Evolutionary conservation across 64 coral and sea anemone species (phyloP), one percentile per base, ranked within the genome.

Genomic region (Actinia tenebrosa): DNA sequence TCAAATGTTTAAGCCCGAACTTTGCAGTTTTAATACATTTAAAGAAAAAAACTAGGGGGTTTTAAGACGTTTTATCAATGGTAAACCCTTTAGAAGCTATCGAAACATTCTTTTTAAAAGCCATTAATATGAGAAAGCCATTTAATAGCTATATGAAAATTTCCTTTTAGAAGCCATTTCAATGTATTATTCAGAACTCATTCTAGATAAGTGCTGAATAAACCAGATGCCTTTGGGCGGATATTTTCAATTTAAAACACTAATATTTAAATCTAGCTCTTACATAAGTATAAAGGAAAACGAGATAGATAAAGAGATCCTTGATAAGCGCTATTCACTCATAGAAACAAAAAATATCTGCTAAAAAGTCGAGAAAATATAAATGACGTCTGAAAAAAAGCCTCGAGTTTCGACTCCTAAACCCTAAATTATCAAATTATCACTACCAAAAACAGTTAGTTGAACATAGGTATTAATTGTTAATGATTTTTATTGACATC

Each of bases 231-330:
- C 69, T 75, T 42, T 75, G 69, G 69, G 69, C 69, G 69, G 69
- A 75, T 37, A 75, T 75, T 75, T 75, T 75, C 69, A 75, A 75
- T 75, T 75, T 75, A 75, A 75, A 75, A 75, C 69, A 75, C 69
- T 75, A 75, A 75, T 75, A 75, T 75, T 75, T 26, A 75, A 75
- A 75, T 30, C 69, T 30, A 75, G 25, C 69, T 75, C 25, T 42
- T 75, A 75, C 69, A 75, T 75, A 75, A 42, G 23, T 75, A 75
- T 75, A 75, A 75, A 75, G 69, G 69, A 75, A 75, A 75, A 42
- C 7, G 69, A 75, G 10, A 10, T 42, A 75, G 69, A 75, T 75
- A 26, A 16, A 75, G 26, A 75, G 25, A 37, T 16, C 10, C 10
- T 26, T 75, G 69, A 75, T 75, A 75, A 75, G 25, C 37, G 26